These are phyloP conservation scores for Turnix velox DNA, from an alignment of 2,113 vertebrate species.

Conservation along the genomic window DNA sequence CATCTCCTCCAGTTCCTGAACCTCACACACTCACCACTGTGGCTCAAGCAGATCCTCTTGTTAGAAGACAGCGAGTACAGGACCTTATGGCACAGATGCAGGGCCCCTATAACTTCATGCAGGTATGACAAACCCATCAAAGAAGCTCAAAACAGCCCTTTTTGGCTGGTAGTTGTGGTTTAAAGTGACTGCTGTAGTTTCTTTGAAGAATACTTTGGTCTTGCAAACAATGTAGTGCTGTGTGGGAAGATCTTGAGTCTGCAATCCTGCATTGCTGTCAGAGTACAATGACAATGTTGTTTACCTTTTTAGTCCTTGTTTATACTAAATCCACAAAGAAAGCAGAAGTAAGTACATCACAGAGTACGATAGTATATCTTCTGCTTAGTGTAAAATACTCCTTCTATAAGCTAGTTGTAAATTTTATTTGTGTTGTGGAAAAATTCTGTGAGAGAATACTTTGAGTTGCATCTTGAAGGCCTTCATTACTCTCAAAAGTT, in stretches of 20 bases:
- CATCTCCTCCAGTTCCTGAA: constrained; percentile 82
- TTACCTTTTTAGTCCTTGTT: not conserved
- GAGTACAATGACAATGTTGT: not conserved
- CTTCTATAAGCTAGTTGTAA: not conserved
- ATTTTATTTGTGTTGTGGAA: not conserved
- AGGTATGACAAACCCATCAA: constrained; percentile 71
- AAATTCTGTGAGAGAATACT: not conserved
- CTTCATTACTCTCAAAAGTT: not conserved
- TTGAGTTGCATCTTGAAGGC: not conserved
- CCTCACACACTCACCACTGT: constrained; percentile 76
- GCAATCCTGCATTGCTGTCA: not conserved
- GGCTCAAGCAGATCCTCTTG: constrained; percentile 84
- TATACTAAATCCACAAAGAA: not conserved
- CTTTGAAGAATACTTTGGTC: not conserved
- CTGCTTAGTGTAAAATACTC: not conserved
- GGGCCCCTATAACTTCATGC: constrained; percentile 98
- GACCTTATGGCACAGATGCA: constrained; percentile 99
- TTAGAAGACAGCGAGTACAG: constrained; percentile 92
- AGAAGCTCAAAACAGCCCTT: not conserved
- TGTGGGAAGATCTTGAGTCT: not conserved
- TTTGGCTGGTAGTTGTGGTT: not conserved
- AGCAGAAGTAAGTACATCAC: not conserved
- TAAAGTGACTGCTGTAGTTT: not conserved
- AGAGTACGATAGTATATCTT: not conserved
- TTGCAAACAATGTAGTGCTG: not conserved